Evolutionary conservation across 1,140 invertebrate genomes (phyloP).

Genomic region (Atopsyche davidsoni): DNA sequence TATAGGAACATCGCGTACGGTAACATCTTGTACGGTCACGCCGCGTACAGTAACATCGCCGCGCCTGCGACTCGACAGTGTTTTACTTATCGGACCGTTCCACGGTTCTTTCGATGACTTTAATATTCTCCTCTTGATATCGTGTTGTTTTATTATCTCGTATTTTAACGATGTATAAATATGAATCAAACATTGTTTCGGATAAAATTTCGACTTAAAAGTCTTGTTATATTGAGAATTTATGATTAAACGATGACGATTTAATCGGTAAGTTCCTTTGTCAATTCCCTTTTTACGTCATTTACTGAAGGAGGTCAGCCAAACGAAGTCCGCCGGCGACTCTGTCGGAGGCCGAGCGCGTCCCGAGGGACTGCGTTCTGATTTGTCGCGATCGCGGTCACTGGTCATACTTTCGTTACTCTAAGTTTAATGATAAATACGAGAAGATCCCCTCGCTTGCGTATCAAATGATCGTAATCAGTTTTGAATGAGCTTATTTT

Average conservation of each 20-base stretch:
- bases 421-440: too few relatives aligned
- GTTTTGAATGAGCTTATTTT: too few relatives aligned
- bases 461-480: too few relatives aligned
- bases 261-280: slow-evolving; percentile 29
- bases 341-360: too few relatives aligned
- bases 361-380: too few relatives aligned
- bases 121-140: background rate
- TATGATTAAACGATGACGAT: slow-evolving; percentile 28
- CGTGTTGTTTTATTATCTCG: background rate
- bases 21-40: background rate
- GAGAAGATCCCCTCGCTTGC: too few relatives aligned
- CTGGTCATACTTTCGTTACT: too few relatives aligned
- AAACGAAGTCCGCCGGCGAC: too few relatives aligned
- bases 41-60: background rate
- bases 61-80: background rate
- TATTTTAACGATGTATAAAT: slow-evolving; percentile 7
- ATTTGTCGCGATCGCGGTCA: too few relatives aligned
- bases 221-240: slow-evolving; percentile 16
- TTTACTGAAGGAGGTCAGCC: slow-evolving; percentile 10
- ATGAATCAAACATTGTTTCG: background rate
- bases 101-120: slow-evolving; percentile 1
- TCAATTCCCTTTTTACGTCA: slow-evolving; percentile 26
- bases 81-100: background rate
- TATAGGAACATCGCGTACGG: background rate
- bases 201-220: slow-evolving; percentile 1